phyloP scores from a whole-genome alignment of 2,113 vertebrate genomes.

The Myotis davidii region DNA sequence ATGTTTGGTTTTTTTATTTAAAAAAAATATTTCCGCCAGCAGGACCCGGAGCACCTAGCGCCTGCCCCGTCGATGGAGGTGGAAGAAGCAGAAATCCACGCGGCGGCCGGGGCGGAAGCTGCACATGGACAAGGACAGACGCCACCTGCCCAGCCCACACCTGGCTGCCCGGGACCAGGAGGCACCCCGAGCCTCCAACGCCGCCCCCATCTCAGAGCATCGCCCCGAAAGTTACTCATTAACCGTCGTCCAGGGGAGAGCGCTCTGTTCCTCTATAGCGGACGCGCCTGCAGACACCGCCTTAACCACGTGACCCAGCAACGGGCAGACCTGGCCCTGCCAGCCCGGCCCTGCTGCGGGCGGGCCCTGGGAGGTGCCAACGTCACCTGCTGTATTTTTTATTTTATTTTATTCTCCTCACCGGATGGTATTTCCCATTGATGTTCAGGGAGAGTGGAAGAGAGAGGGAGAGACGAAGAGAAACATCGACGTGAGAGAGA shows the following conservation, averaged over 20 bases:
- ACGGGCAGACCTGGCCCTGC: no score
- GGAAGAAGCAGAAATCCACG: neutral
- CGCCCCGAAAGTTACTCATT: neutral
- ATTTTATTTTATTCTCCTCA: no score
- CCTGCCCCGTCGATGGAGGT: no score
- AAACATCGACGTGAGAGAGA: no score
- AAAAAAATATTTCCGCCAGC: neutral
- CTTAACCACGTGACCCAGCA: neutral
- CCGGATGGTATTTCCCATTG: no score
- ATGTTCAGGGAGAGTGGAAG: no score
- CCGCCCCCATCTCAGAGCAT: neutral
- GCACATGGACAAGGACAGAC: neutral
- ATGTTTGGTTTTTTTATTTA: no score
- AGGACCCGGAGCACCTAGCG: neutral
- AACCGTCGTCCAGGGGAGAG: neutral
- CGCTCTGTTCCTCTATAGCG: neutral
- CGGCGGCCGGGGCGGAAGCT: fast-evolving
- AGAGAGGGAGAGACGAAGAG: no score
- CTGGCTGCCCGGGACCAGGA: neutral
- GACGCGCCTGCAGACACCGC: neutral
- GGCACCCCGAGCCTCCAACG: neutral
- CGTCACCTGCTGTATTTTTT: fast-evolving
- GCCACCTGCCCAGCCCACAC: fast-evolving
- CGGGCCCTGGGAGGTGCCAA: neutral
- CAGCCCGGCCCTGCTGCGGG: fast-evolving